A percentile compares a stretch with the other conserved stretches of the same genome.
These are phyloP conservation scores for Orycteropus afer DNA, from an alignment of 2,113 vertebrate species.

Conservation along the genomic window DNA sequence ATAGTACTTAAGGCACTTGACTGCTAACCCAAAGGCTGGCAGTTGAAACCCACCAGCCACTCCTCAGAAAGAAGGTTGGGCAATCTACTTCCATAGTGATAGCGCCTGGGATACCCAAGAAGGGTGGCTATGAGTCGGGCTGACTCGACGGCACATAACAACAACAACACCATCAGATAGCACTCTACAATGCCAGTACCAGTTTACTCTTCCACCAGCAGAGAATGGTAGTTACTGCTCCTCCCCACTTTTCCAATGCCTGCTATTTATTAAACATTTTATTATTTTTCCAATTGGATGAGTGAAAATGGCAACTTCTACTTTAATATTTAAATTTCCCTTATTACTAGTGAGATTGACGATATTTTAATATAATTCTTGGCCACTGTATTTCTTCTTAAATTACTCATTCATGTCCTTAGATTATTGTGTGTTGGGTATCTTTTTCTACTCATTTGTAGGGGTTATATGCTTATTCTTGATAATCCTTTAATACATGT, in stretches of 20 bases:
- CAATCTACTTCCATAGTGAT: too few species aligned
- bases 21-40: too few species aligned
- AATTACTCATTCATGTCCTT: background rate
- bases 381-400: background rate
- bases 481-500: background rate
- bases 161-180: accelerated
- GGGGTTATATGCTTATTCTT: background rate
- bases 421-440: background rate
- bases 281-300: background rate
- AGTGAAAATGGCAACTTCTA: background rate
- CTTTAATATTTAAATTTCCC: background rate
- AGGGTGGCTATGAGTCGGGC: too few species aligned
- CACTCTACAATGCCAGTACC: too few species aligned
- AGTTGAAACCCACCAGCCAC: too few species aligned
- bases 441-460: background rate
- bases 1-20: too few species aligned
- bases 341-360: background rate
- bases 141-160: too few species aligned
- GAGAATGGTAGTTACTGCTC: background rate
- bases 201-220: background rate
- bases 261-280: background rate
- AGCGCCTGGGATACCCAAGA: too few species aligned
- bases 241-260: background rate
- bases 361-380: background rate
- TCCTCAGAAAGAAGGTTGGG: too few species aligned